phyloP scores from a whole-genome alignment of 37 sponge, comb jelly and placozoan genomes.

The Chondrosia reniformis region DNA sequence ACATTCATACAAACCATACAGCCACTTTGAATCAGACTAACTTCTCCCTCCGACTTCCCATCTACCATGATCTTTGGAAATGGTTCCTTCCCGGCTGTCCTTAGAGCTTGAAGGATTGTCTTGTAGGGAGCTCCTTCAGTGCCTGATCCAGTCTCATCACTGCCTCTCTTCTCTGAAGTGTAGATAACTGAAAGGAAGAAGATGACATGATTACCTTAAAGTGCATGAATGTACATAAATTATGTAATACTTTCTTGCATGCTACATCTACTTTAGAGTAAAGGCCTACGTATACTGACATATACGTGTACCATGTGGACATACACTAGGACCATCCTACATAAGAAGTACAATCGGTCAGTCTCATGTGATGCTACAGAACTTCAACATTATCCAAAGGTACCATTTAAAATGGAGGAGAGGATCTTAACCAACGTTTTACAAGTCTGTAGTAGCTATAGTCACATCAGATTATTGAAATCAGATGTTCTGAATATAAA shows the following conservation, averaged over 20 bases:
- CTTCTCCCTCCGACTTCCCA: slow-evolving; percentile 70
- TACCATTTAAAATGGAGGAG: too few species aligned
- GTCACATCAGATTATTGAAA: too few species aligned
- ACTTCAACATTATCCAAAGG: too few species aligned
- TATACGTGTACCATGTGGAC: not conserved
- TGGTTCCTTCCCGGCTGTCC: slow-evolving; percentile 55
- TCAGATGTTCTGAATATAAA: too few species aligned
- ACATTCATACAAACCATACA: not conserved
- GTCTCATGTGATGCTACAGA: too few species aligned
- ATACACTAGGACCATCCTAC: not conserved
- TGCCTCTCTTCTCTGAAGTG: slow-evolving; percentile 79
- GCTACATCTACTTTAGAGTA: not conserved
- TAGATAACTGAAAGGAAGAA: slow-evolving; percentile 36
- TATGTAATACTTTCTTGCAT: not conserved
- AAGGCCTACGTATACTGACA: not conserved
- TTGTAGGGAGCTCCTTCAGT: slow-evolving; percentile 78
- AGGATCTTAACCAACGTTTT: too few species aligned
- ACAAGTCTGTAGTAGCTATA: too few species aligned
- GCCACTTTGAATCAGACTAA: slow-evolving; percentile 15
- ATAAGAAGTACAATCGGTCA: too few species aligned
- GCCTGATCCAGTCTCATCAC: slow-evolving; percentile 84
- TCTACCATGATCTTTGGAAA: slow-evolving; percentile 82
- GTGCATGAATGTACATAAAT: not conserved
- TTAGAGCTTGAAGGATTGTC: slow-evolving; percentile 80
- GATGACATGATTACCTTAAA: too few species aligned